Conservation (phyloP, 2,888 invertebrate genomes). For the Sturmia bella region DNA sequence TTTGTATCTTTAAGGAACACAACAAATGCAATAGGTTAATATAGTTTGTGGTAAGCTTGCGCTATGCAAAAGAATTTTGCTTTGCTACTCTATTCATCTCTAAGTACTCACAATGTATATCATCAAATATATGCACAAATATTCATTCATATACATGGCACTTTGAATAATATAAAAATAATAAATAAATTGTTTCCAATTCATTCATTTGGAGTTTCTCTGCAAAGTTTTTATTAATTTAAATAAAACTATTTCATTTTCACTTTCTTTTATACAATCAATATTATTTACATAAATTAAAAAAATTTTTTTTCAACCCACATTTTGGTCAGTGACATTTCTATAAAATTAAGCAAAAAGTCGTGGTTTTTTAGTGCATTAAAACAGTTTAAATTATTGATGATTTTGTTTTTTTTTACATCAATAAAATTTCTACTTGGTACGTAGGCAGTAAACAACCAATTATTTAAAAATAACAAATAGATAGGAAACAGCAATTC, state of each 20-base stretch:
- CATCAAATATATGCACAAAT: not conserved
- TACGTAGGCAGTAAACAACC: not conserved
- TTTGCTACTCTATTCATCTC: slow-evolving; percentile 27
- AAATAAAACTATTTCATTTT: slow-evolving; percentile 25
- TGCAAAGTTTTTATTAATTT: slow-evolving; percentile 33
- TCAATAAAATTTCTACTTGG: not conserved
- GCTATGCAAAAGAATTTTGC: slow-evolving; percentile 43
- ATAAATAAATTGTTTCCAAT: not conserved
- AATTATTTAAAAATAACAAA: not conserved
- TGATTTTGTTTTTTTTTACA: not conserved
- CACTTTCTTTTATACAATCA: not conserved
- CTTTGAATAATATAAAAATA: not conserved
- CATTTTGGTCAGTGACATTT: not conserved
- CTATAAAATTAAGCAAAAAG: not conserved
- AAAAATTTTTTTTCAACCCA: slow-evolving; percentile 16
- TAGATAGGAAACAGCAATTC: not conserved
- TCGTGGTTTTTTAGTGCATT: slow-evolving; percentile 16
- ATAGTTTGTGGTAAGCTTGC: slow-evolving; percentile 39
- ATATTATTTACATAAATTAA: slow-evolving; percentile 50
- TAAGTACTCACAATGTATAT: not conserved
- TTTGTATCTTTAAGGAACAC: slow-evolving; percentile 34
- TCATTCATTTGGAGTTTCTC: not conserved
- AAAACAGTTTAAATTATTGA: slow-evolving; percentile 38
- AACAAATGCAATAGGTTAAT: slow-evolving; percentile 11
- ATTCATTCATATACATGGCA: too few species aligned